Base-by-base conservation (phyloP, 1,140 invertebrate genomes). In the Heliconius melpomene region DNA sequence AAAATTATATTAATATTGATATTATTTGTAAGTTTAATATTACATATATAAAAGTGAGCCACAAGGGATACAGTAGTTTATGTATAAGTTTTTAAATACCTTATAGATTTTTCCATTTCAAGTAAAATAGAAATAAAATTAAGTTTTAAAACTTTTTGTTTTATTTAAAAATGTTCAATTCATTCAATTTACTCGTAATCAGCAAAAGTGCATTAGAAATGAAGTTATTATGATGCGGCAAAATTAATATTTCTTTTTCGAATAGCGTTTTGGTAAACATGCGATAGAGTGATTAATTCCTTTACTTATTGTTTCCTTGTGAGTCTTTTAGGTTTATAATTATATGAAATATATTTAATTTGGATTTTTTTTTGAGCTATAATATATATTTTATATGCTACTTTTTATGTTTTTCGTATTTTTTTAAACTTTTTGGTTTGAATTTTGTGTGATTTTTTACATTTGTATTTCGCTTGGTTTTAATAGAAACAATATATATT, bases 271-370 rank as follows among this genome's bases (percentile, higher is more conserved):
- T 36, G 9, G 52, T 54, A 5, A 75, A 79, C 78, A 79, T 79
- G 78, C 78, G 60, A 79, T 54, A 23, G 18, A 71, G 78, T 57
- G 54, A 79, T 79, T 79, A 79, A 38, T 60, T 71, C 20, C 46
- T 75, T 79, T 26, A 20, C 38, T 29, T 66, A 66, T 26, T 66
- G 6, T 66, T 66, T 66, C 60, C 60, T 66, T 29, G 60, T 66
- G 60, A 29, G 60, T 66, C 60, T 66, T 66, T 66, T 66, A 66
- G 60, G 7, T 66, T 66, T 29, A 16, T 26, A 66, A 29, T 29
- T 66, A 26, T 6, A 66, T 29, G 8, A 23, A 23, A 23, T 52
- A 52, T 9, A 20, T 57, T 23, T 23, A n/a, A 57, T 57, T 57
- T 57, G 18, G 0, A 23, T 57, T 57, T 2, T 23, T n/a, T 52